Evolutionary conservation across 2,888 invertebrate genomes (phyloP), one percentile per base, ranked within the genome.

Genomic region (Ditula angustiorana): DNA sequence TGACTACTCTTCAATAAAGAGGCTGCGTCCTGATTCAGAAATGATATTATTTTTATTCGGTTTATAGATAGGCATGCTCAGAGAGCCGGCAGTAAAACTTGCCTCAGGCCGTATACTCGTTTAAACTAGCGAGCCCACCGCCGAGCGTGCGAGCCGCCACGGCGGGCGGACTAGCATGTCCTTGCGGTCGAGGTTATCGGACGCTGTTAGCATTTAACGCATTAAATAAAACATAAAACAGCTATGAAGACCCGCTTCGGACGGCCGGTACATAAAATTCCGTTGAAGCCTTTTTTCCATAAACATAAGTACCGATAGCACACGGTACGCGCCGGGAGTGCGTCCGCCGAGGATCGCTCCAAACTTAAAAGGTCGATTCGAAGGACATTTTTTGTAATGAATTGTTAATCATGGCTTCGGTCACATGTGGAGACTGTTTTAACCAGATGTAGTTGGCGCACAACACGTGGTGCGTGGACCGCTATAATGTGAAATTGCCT

Each of bases 121-220:
- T 61, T 83, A 84, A 85, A 81, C 85, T 83, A 83, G 78, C 79
- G 74, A 81, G 79, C 73, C 74, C 68, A 21, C 23, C 56, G 41
- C 49, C 41, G 47, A 71, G 73, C 71, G 53, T 46, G 47, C 53
- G 64, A 66, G 66, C 69, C 70, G 67, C 37, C 19, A 50, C 41
- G 52, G 56, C 77, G 78, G 79, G 76, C 82, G 77, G 78, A 75
- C 87, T 85, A 87, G 84, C 75, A 71, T 86, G 89, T 90, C 90
- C 92, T 90, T 89, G 90, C 73, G 79, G 66, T 68, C 81, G 88
- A 87, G 92, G 92, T 92, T 91, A 92, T 92, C 88, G 92, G 82
- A 85, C 91, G 84, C 86, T 80, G 84, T 81, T 91, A 92, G 84
- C 92, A 92, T 92, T 92, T 90, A 91, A 86, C 85, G 83, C 79